Evolutionary conservation across 2,797 vertebrate genomes (phyloP).

Genomic region (Siniperca scherzeri): DNA sequence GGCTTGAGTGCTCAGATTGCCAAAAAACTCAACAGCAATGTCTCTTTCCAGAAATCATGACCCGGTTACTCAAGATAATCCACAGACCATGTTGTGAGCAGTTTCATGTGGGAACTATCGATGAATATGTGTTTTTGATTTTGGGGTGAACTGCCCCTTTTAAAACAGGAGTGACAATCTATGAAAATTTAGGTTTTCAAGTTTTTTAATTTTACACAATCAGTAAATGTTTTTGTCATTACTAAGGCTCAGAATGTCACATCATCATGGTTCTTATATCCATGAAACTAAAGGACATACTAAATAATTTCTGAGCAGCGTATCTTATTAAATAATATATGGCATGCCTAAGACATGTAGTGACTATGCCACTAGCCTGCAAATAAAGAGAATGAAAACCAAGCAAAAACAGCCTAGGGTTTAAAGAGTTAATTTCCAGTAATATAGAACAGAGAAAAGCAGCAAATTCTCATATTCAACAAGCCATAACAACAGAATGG

Average conservation of each 20-base stretch:
- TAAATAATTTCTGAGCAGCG: too few species aligned
- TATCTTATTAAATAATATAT: background rate
- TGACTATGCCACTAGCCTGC: background rate
- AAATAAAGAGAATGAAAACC: background rate
- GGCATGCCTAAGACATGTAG: background rate
- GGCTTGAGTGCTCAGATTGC: too few species aligned
- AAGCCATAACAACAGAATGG: background rate
- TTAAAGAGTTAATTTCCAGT: background rate
- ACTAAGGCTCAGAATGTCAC: background rate
- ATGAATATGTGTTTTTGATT: too few species aligned
- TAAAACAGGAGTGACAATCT: background rate
- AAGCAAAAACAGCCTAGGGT: background rate
- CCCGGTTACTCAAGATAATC: too few species aligned
- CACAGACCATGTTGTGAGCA: too few species aligned
- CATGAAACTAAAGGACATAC: background rate
- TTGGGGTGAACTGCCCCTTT: too few species aligned
- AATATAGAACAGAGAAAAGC: background rate
- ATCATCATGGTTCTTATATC: background rate
- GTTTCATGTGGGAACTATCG: too few species aligned
- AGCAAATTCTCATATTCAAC: background rate
- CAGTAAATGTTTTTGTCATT: background rate
- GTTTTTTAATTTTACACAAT: background rate
- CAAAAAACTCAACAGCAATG: too few species aligned
- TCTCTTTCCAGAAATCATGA: too few species aligned
- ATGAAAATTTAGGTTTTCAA: background rate